A percentile compares a stretch with the other conserved stretches of the same genome.
Conservation (phyloP, 2,797 vertebrate genomes). For the Sebastes elongatus region DNA sequence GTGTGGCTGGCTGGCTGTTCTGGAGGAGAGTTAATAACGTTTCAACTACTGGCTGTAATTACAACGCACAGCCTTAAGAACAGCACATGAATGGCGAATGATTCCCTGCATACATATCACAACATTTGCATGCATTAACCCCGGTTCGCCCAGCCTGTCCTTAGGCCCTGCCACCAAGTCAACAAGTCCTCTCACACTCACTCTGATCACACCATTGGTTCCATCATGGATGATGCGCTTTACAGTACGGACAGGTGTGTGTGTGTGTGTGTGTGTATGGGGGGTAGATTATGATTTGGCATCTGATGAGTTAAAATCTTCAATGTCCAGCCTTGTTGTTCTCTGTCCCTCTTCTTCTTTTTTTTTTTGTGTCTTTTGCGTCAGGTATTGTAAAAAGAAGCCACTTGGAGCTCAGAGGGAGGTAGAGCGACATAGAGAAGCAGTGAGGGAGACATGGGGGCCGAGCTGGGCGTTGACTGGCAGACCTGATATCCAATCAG, state of each 20-base stretch:
- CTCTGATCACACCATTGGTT: not conserved
- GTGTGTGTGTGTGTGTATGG: not conserved
- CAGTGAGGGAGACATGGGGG: slow-evolving; percentile 22
- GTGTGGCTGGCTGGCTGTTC: slow-evolving; percentile 5
- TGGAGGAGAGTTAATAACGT: slow-evolving; percentile 39
- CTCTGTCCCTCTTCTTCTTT: not conserved
- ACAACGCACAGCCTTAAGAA: slow-evolving; percentile 45
- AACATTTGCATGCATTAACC: slow-evolving; percentile 65
- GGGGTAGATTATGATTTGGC: not conserved
- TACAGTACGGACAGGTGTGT: not conserved
- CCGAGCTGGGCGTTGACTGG: slow-evolving; percentile 39
- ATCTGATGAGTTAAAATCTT: not conserved
- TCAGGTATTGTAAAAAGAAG: slow-evolving; percentile 14
- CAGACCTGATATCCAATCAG: slow-evolving; percentile 67
- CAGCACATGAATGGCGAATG: slow-evolving; percentile 32
- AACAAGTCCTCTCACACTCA: slow-evolving; percentile 37
- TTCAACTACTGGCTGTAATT: slow-evolving; percentile 48
- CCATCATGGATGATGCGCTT: not conserved
- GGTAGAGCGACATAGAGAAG: slow-evolving; percentile 17
- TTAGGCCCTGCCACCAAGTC: not conserved
- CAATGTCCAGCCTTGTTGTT: not conserved
- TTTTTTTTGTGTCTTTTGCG: not conserved
- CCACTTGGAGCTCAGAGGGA: not conserved
- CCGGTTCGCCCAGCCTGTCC: not conserved
- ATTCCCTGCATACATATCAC: slow-evolving; percentile 63